Base-by-base conservation (phyloP, 2,113 vertebrate genomes). In the Xiphophorus maculatus region DNA sequence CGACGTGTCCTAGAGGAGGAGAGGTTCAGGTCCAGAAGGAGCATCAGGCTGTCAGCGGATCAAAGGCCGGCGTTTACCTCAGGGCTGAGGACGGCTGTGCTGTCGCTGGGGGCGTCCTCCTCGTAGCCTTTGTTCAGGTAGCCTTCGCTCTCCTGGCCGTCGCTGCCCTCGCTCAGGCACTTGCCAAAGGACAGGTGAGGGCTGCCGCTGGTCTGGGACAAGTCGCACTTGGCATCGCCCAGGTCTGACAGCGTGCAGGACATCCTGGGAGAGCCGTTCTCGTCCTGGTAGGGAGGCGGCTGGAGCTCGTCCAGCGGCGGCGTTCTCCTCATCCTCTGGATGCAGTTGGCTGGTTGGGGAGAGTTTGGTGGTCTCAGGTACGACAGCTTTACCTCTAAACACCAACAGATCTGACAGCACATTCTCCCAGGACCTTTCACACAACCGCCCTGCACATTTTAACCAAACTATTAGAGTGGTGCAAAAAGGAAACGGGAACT, bases 291-390 rank as follows among this genome's bases (percentile, higher is more conserved):
- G 0, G 98, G 98, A 1, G 97, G 98, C 0, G 98, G 98, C 92
- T 99, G 98, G 61, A 99, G 93, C 87, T 99, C 98, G 69, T 99
- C 98, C 87, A 99, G 92, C 0, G 97, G 98, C 17, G 98, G 98
- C 0, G 97, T 98, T 82, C 96, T 95, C 90, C 97, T 96, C 97
- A 99, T 98, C 87, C 98, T 95, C 93, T 99, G 98, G 89, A 99
- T 99, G 90, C 96, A 98, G 95, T 96, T 97, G 0, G 94, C 98
- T 99, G 93, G 22, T 76, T 86, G 48, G 25, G 2, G 25, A n/a
- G 19, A 25, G 25, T 48, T 48, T 48, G 44, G 44, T 19, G 15
- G 17, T 0, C 13, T 14, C 40, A 42, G 40, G 40, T 42, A 42
- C 2, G 13, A 13, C 40, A 3, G 12, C 5, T 48, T 48, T 48